Base-by-base conservation (phyloP, 2,888 invertebrate species). In the Catonia carolina region DNA sequence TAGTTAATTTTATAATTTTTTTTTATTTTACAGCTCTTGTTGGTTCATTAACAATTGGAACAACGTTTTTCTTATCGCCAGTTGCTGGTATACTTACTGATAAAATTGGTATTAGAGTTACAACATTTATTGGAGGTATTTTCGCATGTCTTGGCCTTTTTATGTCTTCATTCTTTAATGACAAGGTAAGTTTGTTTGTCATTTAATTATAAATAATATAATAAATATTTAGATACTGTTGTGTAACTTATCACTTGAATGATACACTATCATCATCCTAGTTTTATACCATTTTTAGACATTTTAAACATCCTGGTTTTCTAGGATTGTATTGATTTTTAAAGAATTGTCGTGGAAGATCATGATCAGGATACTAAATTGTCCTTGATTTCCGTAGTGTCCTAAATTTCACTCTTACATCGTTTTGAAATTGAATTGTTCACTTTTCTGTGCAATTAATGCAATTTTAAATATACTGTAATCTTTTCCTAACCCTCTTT, bases 21-120 rank as follows among this genome's bases (percentile, higher is more conserved):
- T n/a, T n/a, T n/a, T n/a, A n/a, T n/a, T n/a, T n/a, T n/a, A n/a
- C 82, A 94, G 95, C 94, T 63, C 77, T 93, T 69, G 90, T 93
- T 61, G 94, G 94, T 6, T 86, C 92, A 1, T 74, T 94, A 64
- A 81, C 89, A 18, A 89, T 94, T 71, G 92, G 94, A 36, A 85
- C 88, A 47, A 92, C 91, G 53, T 95, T 95, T 74, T 80, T 93
- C 62, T 74, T 93, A 63, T 94, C 94, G 2, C 89, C 91, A 12
- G 74, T 95, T 33, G 86, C 93, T 20, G 93, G 94, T 45, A 83
- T 92, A 49, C 75, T 95, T 53, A 90, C 91, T 1, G 90, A 89
- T 69, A 80, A 84, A 64, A 79, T 93, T 64, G 95, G 95, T n/a
- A 80, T 95, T 55, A 80, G 90, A 33, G 71, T 79, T 62, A 92